Conservation (phyloP, 2,113 vertebrate species). For the Heterochromis multidens region DNA sequence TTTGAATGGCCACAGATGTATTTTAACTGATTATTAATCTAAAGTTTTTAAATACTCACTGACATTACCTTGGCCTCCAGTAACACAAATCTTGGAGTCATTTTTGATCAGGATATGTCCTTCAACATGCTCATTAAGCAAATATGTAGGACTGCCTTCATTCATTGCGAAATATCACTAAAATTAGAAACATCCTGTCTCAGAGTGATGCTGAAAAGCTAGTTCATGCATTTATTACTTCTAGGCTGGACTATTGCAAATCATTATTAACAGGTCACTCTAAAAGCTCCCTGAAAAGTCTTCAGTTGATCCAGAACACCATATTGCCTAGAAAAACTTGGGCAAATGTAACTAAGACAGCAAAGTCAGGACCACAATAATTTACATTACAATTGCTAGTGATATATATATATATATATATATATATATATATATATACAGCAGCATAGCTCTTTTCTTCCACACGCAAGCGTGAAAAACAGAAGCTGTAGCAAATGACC, state of each 20-base stretch:
- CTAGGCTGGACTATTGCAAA: no score
- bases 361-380: background rate
- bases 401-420: no score
- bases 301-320: no score
- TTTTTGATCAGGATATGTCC: background rate
- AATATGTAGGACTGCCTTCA: rapidly evolving
- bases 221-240: no score
- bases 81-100: background rate
- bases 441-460: background rate
- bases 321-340: background rate
- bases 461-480: background rate
- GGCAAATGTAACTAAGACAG: background rate
- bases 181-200: no score
- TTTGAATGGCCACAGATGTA: background rate
- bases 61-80: background rate
- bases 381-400: no score
- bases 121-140: background rate
- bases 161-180: background rate
- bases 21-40: background rate
- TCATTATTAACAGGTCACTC: no score
- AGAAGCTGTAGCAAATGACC: background rate
- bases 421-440: no score
- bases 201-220: no score
- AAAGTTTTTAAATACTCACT: background rate
- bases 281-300: no score